Base-by-base conservation (phyloP, 2,113 vertebrate genomes). In the Muntiacus reevesi region DNA sequence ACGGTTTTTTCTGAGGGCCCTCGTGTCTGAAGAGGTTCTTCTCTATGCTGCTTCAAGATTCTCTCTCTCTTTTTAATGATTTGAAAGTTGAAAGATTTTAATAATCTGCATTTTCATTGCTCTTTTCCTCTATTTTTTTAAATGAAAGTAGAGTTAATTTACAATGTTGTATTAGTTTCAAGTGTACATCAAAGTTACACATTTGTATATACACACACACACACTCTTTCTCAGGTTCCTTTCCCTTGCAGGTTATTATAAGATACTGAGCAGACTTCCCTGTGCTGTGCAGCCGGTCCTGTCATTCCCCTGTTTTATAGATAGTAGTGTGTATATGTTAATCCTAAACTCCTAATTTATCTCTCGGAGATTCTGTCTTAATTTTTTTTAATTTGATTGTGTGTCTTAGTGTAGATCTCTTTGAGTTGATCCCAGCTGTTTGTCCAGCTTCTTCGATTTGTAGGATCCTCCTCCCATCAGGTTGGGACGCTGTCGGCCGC, bases 51-150 rank as follows among this genome's bases (percentile, higher is more conserved):
- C n/a, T 40, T 30, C 30, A 54, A 50, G 50, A 79, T 27, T 94
- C 23, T 57, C 7, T 33, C 13, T 50, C 28, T 50, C 45, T 81
- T 12, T 19, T 50, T 89, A 87, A 84, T 54, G 52, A 89, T 87
- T 96, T 96, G n/a, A 43, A 97, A 59, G 40, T 11, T 89, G 84
- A 89, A 85, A 89, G 25, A 47, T 78, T 93, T 76, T 88, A 27
- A 25, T 57, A 71, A 43, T 67, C 10, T 95, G 28, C 17, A 25
- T 40, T 57, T 94, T 9, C 43, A 59, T 59, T 92, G 28, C 19
- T 91, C 30, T 88, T 93, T 82, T 59, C 25, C 40, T 83, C 74
- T 89, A 1, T 86, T 87, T 21, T 83, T 30, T 11, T n/a, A 6
- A 50, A 50, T 47, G 27, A 17, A 30, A 11, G 76, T 50, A 19